Evolutionary conservation across 1,140 invertebrate genomes (phyloP).

Genomic region (Drosophila suzukii): DNA sequence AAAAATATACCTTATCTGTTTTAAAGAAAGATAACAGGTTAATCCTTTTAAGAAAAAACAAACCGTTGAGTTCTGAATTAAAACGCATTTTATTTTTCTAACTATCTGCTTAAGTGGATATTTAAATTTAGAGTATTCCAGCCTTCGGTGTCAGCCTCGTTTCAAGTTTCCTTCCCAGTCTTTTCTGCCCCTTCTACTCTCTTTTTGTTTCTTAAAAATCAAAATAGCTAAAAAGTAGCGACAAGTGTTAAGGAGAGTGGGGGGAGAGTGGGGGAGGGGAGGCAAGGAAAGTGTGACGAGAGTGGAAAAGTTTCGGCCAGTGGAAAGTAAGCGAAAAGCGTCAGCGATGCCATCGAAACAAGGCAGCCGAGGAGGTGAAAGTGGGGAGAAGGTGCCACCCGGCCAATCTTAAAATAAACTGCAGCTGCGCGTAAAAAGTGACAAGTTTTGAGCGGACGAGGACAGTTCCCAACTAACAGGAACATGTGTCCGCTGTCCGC

Average conservation of each 20-base stretch:
- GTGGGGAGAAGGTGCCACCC: conserved; percentile 39
- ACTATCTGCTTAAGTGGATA: no score
- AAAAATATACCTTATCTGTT: no score
- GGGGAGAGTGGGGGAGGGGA: neutral
- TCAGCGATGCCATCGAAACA: conserved; percentile 44
- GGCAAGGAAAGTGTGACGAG: conserved; percentile 43
- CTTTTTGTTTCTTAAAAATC: conserved; percentile 79
- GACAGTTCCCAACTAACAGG: conserved; percentile 47
- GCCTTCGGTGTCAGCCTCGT: neutral
- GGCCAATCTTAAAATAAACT: conserved; percentile 82
- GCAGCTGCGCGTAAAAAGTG: conserved; percentile 81
- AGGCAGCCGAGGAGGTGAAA: conserved; percentile 20
- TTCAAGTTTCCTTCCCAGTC: neutral
- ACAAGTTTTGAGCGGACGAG: conserved; percentile 65
- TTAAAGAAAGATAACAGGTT: no score
- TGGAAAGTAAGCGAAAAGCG: conserved; percentile 55
- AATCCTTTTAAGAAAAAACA: no score
- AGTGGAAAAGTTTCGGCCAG: conserved; percentile 64
- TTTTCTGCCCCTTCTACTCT: conserved; percentile 8
- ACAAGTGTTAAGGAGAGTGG: conserved; percentile 63
- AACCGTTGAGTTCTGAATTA: no score
- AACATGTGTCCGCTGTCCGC: conserved; percentile 68
- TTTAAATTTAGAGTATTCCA: neutral
- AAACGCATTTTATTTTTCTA: no score
- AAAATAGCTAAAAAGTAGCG: conserved; percentile 82